Base-by-base conservation (phyloP, 2,888 invertebrate genomes). In the Rhopalosiphum nymphaeae region DNA sequence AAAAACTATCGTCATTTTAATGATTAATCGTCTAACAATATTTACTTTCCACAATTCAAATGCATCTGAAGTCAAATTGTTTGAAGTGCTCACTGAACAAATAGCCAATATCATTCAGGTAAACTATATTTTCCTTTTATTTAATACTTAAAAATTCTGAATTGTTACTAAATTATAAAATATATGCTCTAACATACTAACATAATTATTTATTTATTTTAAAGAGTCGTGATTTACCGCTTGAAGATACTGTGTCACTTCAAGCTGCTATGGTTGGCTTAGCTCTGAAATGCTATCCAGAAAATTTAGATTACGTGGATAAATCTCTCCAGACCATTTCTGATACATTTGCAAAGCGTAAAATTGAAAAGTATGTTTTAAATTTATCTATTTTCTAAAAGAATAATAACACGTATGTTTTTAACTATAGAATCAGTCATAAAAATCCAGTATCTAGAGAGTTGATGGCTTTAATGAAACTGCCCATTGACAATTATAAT, bases 61-160 rank as follows among this genome's bases (percentile, higher is more conserved):
- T 89, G 96, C 95, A 10, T 97, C 97, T 94, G 98, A 99, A 95
- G 98, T 99, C 36, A 98, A 99, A 96, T 96, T 99, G 16, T 99
- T 99, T 96, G 99, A 99, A 96, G 99, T 99, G 78, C 99, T 99
- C 96, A 99, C 99, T 3, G 98, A 99, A 95, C 99, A 99, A 96
- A 98, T 99, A 9, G 98, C 99, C 1, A 98, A 98, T 94, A 99
- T 99, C 95, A 99, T 99, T 95, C 98, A 98, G 97, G 98, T 97
- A 78, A 36, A 78, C 36, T 78, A 9, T 78, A 78, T 42, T 78
- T 78, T 78, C 21, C 84, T 44, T 67, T 21, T 49, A 16, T 46
- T 36, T 90, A 86, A n/a, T 53, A 29, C 56, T 85, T 85, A 42
- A 57, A 53, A 44, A 26, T 53, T 49, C n/a, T 89, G 1, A 53